Base-by-base conservation (phyloP, 2,113 vertebrate genomes). In the Odobenus rosmarus region DNA sequence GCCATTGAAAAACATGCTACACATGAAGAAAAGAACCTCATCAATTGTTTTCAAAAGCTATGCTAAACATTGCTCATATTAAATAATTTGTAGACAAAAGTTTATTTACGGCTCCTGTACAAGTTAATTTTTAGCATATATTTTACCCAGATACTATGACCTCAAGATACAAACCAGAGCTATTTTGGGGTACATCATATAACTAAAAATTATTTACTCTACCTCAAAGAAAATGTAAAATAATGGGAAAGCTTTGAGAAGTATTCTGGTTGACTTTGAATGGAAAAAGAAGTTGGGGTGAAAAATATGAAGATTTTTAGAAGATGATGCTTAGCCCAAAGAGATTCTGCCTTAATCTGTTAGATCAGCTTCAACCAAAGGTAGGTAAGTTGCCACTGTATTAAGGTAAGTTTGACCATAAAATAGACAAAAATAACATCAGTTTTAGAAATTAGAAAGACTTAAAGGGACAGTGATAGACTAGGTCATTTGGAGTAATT, bases 201-300 rank as follows among this genome's bases (percentile, higher is more conserved):
- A 81, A 80, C 55, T 84, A 26, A 95, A 93, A 96, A 96, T 84
- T 89, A 67, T 28, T 16, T 88, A 90, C 74, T 89, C 93, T 92
- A 92, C 86, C 80, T 95, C 87, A 97, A 90, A 84, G 81, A 81
- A 95, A 95, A 72, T 26, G 14, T 64, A 92, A 97, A 95, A 87
- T 76, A 87, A 81, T 77, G 36, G 10, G 7, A 51, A 96, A 93
- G 39, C 7, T 21, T 82, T 79, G 71, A 94, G 26, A 5, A 82
- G 5, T 39, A 88, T 92, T 93, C 57, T 67, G 64, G 53, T 90
- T 96, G 94, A 72, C 83, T 62, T 81, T 90, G 24, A 96, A 89
- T 79, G 28, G 16, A 69, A 92, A 92, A 46, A 84, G 19, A 86
- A 86, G 33, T 57, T 21, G 49, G 57, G 16, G 10, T 69, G 23